Percentiles rank a stretch among this genome's conserved stretches.
These are phyloP conservation scores for Prosopocoilus inquinatus DNA, from an alignment of 2,888 invertebrate genomes.

Conservation along the genomic window DNA sequence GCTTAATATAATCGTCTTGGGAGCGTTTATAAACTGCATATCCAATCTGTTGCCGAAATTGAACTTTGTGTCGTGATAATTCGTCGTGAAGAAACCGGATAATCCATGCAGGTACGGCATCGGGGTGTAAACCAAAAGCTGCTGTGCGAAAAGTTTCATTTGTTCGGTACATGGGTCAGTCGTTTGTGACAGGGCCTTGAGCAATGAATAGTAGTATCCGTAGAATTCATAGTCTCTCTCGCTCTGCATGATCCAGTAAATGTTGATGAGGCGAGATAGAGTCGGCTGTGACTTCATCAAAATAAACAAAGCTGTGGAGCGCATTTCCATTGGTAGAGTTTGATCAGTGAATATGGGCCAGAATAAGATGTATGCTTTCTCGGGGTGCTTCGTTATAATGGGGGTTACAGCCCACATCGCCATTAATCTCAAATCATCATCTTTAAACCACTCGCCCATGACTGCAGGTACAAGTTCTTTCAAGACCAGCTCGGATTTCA, in stretches of 20 bases:
- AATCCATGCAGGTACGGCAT: constrained; percentile 36
- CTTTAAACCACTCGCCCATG: constrained; percentile 39
- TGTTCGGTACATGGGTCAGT: constrained; percentile 47
- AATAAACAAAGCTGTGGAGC: constrained; percentile 49
- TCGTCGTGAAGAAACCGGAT: constrained; percentile 42
- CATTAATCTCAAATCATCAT: constrained; percentile 44
- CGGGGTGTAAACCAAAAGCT: constrained; percentile 42
- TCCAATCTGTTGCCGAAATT: constrained; percentile 44
- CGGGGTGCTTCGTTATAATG: constrained; percentile 32
- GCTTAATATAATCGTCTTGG: background rate
- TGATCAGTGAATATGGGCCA: constrained; percentile 52
- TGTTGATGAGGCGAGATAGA: constrained; percentile 44
- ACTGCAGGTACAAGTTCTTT: constrained; percentile 49
- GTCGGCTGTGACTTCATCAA: constrained; percentile 46
- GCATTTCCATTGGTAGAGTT: constrained; percentile 46
- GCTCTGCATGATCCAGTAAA: constrained; percentile 50
- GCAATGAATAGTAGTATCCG: constrained; percentile 51
- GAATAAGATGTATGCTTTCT: constrained; percentile 39
- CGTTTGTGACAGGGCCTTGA: constrained; percentile 47
- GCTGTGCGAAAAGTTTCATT: constrained; percentile 39
- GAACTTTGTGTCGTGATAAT: constrained; percentile 48
- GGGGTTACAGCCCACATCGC: constrained; percentile 49
- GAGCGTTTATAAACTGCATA: constrained; percentile 1
- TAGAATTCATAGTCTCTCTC: constrained; percentile 51
- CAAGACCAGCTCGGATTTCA: constrained; percentile 44